phyloP scores from a whole-genome alignment of 2,888 invertebrate species.

The Corbicula japonica region DNA sequence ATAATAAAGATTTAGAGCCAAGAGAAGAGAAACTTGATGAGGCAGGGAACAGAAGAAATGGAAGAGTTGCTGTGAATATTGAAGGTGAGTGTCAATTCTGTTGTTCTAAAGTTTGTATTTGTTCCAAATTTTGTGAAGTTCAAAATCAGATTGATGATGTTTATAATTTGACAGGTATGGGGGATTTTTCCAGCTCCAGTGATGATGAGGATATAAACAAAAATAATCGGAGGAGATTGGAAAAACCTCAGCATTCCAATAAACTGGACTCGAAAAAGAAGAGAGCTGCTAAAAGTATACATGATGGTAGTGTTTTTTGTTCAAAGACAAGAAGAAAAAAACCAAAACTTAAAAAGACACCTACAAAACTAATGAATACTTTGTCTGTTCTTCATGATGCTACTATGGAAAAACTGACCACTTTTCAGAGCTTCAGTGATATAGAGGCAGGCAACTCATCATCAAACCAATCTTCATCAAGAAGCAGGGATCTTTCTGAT shows the following conservation, averaged over 20 bases:
- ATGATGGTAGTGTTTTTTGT: slow-evolving; percentile 77
- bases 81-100: slow-evolving; percentile 39
- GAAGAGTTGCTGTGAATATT: neutral
- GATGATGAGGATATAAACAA: slow-evolving; percentile 42
- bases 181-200: slow-evolving; percentile 56
- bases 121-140: slow-evolving; percentile 4
- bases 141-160: slow-evolving; percentile 16
- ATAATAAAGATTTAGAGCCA: neutral
- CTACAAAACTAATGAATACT: slow-evolving; percentile 77
- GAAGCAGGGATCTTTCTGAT: slow-evolving; percentile 32
- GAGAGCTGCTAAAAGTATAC: slow-evolving; percentile 68
- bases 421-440: slow-evolving; percentile 34
- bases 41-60: neutral
- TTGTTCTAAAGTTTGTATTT: slow-evolving; percentile 19
- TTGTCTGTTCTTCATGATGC: slow-evolving; percentile 82
- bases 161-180: slow-evolving; percentile 39
- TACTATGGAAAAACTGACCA: slow-evolving; percentile 79
- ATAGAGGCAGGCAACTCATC: slow-evolving; percentile 12
- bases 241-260: slow-evolving; percentile 4
- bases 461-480: slow-evolving; percentile 38
- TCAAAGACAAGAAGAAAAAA: slow-evolving; percentile 61
- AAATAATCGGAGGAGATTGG: neutral
- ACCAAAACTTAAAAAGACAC: slow-evolving; percentile 32
- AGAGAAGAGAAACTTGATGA: neutral
- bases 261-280: slow-evolving; percentile 63